phyloP scores from a whole-genome alignment of 2,888 invertebrate genomes.

The Drosophila ustulata region DNA sequence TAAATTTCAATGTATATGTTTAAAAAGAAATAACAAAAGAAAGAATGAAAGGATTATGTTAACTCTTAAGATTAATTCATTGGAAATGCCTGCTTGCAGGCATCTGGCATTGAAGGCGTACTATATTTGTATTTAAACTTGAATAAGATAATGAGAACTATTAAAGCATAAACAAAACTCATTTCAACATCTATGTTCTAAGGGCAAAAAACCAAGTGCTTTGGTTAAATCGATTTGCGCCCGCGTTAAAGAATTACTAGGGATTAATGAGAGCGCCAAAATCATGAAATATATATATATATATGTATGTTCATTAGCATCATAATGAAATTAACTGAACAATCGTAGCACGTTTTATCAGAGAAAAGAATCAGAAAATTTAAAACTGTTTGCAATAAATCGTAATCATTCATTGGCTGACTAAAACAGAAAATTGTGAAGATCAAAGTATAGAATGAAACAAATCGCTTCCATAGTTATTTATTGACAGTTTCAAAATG shows the following conservation, averaged over 20 bases:
- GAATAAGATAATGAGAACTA: conserved; percentile 49
- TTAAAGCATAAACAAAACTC: conserved; percentile 37
- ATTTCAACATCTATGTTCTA: conserved; percentile 26
- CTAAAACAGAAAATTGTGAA: conserved; percentile 11
- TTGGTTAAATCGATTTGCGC: conserved; percentile 5
- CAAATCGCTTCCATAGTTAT: conserved; percentile 71
- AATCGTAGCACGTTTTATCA: conserved; percentile 49
- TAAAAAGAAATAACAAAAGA: not conserved
- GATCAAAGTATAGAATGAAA: conserved; percentile 20
- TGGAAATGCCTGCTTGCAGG: conserved; percentile 21
- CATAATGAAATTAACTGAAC: conserved; percentile 38
- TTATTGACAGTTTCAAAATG: conserved; percentile 50
- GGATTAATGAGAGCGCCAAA: conserved; percentile 49
- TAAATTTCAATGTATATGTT: conserved; percentile 28
- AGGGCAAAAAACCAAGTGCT: conserved; percentile 25
- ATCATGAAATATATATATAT: conserved; percentile 41
- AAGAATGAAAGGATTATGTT: conserved; percentile 32
- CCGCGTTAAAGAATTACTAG: conserved; percentile 3
- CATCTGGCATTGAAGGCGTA: conserved; percentile 36
- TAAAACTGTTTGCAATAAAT: conserved; percentile 31
- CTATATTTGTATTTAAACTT: conserved; percentile 43
- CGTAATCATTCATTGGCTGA: conserved; percentile 29
- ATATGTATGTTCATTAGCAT: conserved; percentile 4
- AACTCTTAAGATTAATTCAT: conserved; percentile 29
- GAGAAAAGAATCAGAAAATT: conserved; percentile 12